phyloP scores from a whole-genome alignment of 2,797 vertebrate species.

The Uromys caudimaculatus region DNA sequence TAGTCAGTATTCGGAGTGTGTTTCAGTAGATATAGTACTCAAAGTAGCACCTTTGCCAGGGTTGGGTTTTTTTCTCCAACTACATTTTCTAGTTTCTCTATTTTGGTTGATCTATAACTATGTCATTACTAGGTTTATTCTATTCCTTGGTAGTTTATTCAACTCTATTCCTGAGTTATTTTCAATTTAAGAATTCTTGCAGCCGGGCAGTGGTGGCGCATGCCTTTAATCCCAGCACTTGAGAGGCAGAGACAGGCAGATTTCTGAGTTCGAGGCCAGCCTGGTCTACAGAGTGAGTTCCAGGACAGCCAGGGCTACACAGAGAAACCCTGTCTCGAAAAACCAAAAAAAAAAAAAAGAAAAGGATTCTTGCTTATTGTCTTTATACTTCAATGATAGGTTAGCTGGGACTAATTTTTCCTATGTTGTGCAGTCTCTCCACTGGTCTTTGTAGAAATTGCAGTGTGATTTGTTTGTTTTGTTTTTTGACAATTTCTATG shows the following conservation, averaged over 20 bases:
- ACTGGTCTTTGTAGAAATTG: neutral
- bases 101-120: neutral
- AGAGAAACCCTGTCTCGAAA: too few relatives aligned
- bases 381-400: neutral
- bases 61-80: too few relatives aligned
- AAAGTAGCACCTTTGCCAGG: neutral
- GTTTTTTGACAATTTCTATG: neutral
- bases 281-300: too few relatives aligned
- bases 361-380: neutral
- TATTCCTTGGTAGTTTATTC: neutral
- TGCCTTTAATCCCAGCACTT: too few relatives aligned
- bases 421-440: neutral
- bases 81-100: neutral
- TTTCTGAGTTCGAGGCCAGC: too few relatives aligned
- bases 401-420: neutral
- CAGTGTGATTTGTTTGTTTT: neutral
- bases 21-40: neutral
- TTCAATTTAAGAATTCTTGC: neutral
- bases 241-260: too few relatives aligned
- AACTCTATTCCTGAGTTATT: neutral
- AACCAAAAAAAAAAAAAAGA: too few relatives aligned
- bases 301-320: too few relatives aligned
- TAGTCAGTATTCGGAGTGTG: neutral
- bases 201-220: too few relatives aligned
- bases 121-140: neutral